A percentile compares a stretch with the other conserved stretches of the same genome.
phyloP scores from a whole-genome alignment of 1,140 invertebrate species.

The Aphaenogaster floridana region DNA sequence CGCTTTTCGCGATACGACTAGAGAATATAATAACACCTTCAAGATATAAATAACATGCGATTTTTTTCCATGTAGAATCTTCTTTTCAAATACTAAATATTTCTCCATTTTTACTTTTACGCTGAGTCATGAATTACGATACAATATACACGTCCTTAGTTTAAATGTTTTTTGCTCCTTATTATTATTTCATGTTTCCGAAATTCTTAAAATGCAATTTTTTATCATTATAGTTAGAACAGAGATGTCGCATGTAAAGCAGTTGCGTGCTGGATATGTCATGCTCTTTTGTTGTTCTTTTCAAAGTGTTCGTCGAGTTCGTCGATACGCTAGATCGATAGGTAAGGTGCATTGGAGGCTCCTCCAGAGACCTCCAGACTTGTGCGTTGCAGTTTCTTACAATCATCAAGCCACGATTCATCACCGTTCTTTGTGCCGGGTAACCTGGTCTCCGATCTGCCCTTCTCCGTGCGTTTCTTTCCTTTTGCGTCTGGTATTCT shows the following conservation, averaged over 20 bases:
- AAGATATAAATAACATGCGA: background rate
- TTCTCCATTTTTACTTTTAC: background rate
- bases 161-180: background rate
- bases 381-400: slow-evolving; percentile 69
- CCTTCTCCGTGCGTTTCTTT: slow-evolving; percentile 51
- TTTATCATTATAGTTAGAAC: background rate
- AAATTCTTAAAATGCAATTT: slow-evolving; percentile 9
- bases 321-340: slow-evolving; percentile 38
- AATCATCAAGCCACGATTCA: slow-evolving; percentile 78
- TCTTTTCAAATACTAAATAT: background rate
- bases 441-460: slow-evolving; percentile 57
- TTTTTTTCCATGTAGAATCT: background rate
- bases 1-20: background rate
- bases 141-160: background rate
- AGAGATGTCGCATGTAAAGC: background rate
- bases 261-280: background rate
- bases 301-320: background rate
- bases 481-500: slow-evolving; percentile 36
- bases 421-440: slow-evolving; percentile 76
- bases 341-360: slow-evolving; percentile 10
- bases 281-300: background rate
- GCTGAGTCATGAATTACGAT: background rate
- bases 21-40: background rate
- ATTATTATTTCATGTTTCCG: background rate
- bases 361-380: background rate